A percentile compares a stretch with the other conserved stretches of the same genome.
Conservation (phyloP, 2,888 invertebrate species). For the Synanthedon myopaeformis region DNA sequence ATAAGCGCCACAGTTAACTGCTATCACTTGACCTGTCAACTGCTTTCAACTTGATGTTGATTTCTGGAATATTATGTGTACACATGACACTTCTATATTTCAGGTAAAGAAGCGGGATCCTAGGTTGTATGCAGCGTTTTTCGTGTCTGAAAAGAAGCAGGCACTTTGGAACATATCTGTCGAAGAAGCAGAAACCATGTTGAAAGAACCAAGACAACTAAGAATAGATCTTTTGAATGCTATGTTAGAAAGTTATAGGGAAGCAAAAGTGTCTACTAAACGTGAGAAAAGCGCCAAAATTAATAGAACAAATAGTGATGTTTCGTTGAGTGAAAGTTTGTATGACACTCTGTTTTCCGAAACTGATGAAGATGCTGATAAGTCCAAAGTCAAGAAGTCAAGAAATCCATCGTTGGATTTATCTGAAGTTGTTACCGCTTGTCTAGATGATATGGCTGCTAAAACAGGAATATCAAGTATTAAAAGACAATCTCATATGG, state of each 20-base stretch:
- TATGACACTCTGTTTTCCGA: constrained; percentile 60
- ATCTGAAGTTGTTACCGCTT: constrained; percentile 60
- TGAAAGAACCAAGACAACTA: constrained; percentile 65
- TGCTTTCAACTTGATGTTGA: too few species aligned
- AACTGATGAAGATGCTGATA: constrained; percentile 42
- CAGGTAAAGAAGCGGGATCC: constrained; percentile 68
- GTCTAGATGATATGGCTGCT: constrained; percentile 61
- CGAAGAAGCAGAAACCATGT: constrained; percentile 78
- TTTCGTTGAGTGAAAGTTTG: constrained; percentile 58
- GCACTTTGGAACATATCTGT: constrained; percentile 79
- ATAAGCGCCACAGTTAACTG: not conserved
- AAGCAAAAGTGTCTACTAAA: constrained; percentile 26
- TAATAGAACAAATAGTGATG: constrained; percentile 51
- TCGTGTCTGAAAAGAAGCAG: constrained; percentile 64
- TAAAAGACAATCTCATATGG: constrained; percentile 64
- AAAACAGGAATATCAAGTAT: constrained; percentile 62
- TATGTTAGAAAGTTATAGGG: constrained; percentile 33
- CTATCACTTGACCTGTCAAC: too few species aligned
- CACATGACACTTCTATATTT: constrained; percentile 12
- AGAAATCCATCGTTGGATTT: constrained; percentile 51
- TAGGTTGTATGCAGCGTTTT: constrained; percentile 61
- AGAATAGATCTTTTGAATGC: constrained; percentile 66
- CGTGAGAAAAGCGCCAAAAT: constrained; percentile 37
- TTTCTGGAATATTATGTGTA: constrained; percentile 1
- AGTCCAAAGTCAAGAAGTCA: constrained; percentile 24